Conservation (phyloP, 2,113 vertebrate species). For the Sardina pilchardus region DNA sequence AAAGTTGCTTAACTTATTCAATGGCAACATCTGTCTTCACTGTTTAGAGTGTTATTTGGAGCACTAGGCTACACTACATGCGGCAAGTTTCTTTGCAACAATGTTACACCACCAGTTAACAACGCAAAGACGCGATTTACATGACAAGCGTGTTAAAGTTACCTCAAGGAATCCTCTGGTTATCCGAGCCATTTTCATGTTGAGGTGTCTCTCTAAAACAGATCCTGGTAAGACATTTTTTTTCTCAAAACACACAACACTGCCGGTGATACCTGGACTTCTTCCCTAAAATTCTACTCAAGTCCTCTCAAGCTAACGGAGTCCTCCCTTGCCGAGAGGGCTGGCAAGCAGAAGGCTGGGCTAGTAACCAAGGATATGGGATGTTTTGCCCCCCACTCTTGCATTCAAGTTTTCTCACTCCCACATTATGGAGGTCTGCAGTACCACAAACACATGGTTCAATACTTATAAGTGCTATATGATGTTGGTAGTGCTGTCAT, state of each 20-base stretch:
- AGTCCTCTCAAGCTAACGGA: constrained; percentile 65
- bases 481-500: not conserved
- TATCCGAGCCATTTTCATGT: constrained; percentile 63
- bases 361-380: constrained; percentile 69
- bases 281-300: constrained; percentile 59
- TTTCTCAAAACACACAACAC: constrained; percentile 36
- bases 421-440: constrained; percentile 38
- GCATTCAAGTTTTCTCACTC: constrained; percentile 33
- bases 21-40: not conserved
- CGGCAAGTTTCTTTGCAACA: not conserved
- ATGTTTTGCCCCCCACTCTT: constrained; percentile 67
- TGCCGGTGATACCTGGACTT: constrained; percentile 59
- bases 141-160: constrained; percentile 45
- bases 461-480: not conserved
- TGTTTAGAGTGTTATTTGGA: not conserved
- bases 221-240: constrained; percentile 45
- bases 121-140: not conserved
- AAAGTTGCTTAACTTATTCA: not conserved
- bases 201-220: constrained; percentile 52
- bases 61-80: not conserved
- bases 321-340: constrained; percentile 58
- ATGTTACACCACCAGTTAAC: not conserved
- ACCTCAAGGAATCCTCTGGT: constrained; percentile 64
- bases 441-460: constrained; percentile 33
- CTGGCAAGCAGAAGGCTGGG: constrained; percentile 66